These are phyloP conservation scores for Hylaea fasciaria DNA, from an alignment of 2,888 invertebrate species.

Conservation along the genomic window DNA sequence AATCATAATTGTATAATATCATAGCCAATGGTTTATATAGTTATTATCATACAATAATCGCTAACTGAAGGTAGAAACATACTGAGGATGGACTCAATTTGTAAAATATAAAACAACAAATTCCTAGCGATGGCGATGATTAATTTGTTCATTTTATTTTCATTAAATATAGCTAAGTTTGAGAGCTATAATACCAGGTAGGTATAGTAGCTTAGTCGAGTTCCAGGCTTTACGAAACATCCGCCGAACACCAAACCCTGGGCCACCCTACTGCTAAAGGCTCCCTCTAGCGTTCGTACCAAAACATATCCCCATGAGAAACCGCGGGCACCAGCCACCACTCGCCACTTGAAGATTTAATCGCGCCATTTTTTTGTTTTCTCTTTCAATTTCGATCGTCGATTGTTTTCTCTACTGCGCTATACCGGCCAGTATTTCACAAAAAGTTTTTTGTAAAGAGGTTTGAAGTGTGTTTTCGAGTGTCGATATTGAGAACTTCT, in stretches of 20 bases:
- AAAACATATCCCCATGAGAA: conserved; percentile 84
- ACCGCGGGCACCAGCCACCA: conserved; percentile 67
- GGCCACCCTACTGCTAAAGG: conserved; percentile 52
- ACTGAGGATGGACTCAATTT: no score
- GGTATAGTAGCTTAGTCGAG: no score
- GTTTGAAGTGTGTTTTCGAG: conserved; percentile 70
- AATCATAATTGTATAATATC: no score
- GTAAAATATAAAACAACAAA: no score
- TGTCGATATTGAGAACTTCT: conserved; percentile 74
- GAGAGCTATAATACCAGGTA: no score
- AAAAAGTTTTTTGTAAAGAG: conserved; percentile 57
- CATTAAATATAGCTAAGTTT: no score
- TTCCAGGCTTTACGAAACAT: no score
- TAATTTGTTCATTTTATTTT: no score
- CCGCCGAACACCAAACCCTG: conserved; percentile 2
- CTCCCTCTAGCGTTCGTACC: conserved; percentile 80
- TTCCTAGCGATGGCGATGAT: no score
- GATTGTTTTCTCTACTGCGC: conserved; percentile 66
- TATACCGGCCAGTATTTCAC: conserved; percentile 66
- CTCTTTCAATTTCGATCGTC: conserved; percentile 59
- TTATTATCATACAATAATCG: no score
- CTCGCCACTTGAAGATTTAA: conserved; percentile 78
- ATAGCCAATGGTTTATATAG: no score
- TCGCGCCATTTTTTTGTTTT: conserved; percentile 82
- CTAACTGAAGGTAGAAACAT: no score